Evolutionary conservation across 2,113 vertebrate genomes (phyloP).

Genomic region (Choloepus hoffmanni): DNA sequence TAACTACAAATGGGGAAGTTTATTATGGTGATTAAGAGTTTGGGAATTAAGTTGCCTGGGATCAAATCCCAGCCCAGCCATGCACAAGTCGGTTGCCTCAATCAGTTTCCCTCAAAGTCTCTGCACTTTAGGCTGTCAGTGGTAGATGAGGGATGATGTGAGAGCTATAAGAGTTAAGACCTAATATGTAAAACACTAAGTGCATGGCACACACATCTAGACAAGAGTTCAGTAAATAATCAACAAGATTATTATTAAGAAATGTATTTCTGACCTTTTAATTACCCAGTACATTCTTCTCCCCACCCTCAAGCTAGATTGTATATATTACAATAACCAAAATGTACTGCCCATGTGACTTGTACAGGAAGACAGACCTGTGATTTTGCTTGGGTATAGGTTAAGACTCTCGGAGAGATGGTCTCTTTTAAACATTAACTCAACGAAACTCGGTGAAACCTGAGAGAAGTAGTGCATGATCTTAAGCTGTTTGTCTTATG

Average conservation of each 20-base stretch:
- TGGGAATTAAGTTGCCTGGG: fast-evolving
- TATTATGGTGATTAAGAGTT: not conserved
- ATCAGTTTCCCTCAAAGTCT: not conserved
- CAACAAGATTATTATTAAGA: not conserved
- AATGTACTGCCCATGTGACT: not conserved
- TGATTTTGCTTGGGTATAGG: not conserved
- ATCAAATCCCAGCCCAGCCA: not conserved
- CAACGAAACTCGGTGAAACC: constrained; percentile 22
- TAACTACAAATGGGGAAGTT: not conserved
- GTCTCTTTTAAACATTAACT: not conserved
- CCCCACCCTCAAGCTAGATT: not conserved
- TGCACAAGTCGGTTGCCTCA: not conserved
- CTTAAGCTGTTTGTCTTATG: not conserved
- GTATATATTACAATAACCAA: not conserved
- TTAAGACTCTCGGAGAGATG: not conserved
- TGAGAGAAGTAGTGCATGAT: not conserved
- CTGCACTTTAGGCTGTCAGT: not conserved
- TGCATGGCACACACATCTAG: not conserved
- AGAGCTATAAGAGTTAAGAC: not conserved
- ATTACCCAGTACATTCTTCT: not conserved
- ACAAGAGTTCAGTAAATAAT: not conserved
- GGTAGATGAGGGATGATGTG: not conserved
- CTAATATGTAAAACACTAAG: not conserved
- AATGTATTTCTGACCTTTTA: not conserved
- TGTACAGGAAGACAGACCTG: not conserved